A percentile compares a stretch with the other conserved stretches of the same genome.
Conservation (phyloP, 1,140 invertebrate genomes). For the Andrena cerasifolii region DNA sequence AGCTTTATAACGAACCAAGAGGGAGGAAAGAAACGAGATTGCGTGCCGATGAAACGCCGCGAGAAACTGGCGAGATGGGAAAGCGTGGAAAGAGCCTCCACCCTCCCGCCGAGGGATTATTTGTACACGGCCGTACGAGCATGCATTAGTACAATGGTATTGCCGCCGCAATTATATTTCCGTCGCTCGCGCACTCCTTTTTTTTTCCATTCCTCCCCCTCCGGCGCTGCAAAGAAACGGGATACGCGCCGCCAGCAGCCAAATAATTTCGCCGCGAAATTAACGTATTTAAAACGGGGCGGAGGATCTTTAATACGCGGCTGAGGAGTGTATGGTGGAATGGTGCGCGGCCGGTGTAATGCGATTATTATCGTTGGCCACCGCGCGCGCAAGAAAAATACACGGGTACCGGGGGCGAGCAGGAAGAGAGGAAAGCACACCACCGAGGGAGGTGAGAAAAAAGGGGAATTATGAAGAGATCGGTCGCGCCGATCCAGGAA, state of each 20-base stretch:
- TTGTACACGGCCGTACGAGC: slow-evolving; percentile 26
- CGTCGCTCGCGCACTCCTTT: neutral
- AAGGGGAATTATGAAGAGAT: slow-evolving; percentile 17
- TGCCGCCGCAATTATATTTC: slow-evolving; percentile 33
- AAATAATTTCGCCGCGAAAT: slow-evolving; percentile 38
- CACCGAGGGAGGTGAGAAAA: neutral
- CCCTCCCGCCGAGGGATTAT: slow-evolving; percentile 13
- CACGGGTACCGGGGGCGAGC: neutral
- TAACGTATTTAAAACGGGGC: slow-evolving; percentile 38
- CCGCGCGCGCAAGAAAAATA: slow-evolving; percentile 25
- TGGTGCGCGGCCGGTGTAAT: neutral
- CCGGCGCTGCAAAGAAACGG: neutral
- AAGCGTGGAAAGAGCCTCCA: slow-evolving; percentile 34
- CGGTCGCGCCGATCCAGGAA: neutral
- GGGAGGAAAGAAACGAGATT: slow-evolving; percentile 37
- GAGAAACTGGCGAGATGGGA: slow-evolving; percentile 35
- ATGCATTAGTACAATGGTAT: slow-evolving; percentile 40
- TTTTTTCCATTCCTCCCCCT: neutral
- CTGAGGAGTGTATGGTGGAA: neutral
- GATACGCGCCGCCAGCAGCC: slow-evolving; percentile 9
- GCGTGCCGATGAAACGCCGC: slow-evolving; percentile 40
- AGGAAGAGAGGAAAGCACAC: neutral
- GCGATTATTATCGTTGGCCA: slow-evolving; percentile 40
- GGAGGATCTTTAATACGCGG: slow-evolving; percentile 8
- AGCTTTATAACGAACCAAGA: slow-evolving; percentile 33